Evolutionary conservation across 2,888 invertebrate genomes (phyloP).

Genomic region (Hypselothyrea guttata): DNA sequence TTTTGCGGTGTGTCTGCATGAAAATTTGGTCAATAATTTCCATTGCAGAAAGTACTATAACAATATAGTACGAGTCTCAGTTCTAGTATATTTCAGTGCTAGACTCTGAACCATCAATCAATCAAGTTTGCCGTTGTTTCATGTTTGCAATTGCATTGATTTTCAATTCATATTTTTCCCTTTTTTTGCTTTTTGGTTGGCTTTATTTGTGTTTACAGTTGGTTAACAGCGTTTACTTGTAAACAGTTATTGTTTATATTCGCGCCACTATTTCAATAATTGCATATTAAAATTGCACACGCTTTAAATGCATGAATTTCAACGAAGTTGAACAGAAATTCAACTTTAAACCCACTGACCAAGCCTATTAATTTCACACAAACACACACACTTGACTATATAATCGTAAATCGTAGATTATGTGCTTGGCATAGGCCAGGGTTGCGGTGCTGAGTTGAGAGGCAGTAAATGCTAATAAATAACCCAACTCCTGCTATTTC

Average conservation of each 20-base stretch:
- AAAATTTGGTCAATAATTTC: conserved; percentile 77
- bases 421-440: not conserved
- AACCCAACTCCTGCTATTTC: conserved; percentile 22
- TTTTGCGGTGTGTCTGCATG: conserved; percentile 70
- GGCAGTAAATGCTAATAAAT: conserved; percentile 33
- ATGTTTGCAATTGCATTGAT: conserved; percentile 67
- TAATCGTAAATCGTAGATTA: conserved; percentile 28
- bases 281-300: conserved; percentile 46
- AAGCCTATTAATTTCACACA: not conserved
- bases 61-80: not conserved
- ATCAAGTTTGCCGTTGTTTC: conserved; percentile 52
- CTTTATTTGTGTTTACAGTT: conserved; percentile 61
- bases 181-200: conserved; percentile 19
- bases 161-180: conserved; percentile 34
- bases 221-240: conserved; percentile 45
- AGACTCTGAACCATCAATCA: conserved; percentile 27
- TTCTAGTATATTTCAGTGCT: not conserved
- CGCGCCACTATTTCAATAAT: conserved; percentile 41
- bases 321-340: not conserved
- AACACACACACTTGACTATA: not conserved
- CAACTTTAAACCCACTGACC: not conserved
- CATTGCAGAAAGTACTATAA: conserved; percentile 3
- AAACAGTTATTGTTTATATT: conserved; percentile 34
- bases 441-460: conserved; percentile 1
- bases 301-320: conserved; percentile 26